Base-by-base conservation (phyloP, 2,113 vertebrate species). In the Mormoops blainvillei region DNA sequence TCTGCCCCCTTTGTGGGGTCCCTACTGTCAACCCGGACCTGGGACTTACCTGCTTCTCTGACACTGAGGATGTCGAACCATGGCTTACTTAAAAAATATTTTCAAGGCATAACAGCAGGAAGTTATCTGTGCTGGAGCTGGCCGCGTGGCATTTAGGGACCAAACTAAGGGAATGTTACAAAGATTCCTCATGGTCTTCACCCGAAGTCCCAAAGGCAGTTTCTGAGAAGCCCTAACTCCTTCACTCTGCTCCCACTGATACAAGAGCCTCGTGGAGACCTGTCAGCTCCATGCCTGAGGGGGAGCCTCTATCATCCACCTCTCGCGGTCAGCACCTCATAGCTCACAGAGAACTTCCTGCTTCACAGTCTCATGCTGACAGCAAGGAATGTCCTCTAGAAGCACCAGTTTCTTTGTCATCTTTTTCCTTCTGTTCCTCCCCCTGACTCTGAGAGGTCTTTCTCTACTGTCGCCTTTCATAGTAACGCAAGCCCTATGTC, bases 321-420 rank as follows among this genome's bases (percentile, higher is more conserved):
- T 41, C 93, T 56, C 26, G 13, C 1, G 18, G 48, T 56, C 33
- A 4, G 83, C 8, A 50, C 58, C 52, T 58, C 38, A 31, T 6
- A 18, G 52, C 28, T 85, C 41, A 50, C 16, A 48, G 74, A 58
- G 71, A 65, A 33, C 24, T 43, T 58, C 54, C 74, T 45, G 38
- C 65, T 43, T 77, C 76, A 8, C 31, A 22, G 9, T n/a, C 94
- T 95, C 94, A 78, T 26, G 56, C 0, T 52, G 97, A 91, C 77
- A 96, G 93, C 85, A n/a, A 0, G 0, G 88, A 95, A 96, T 94
- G 85, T 96, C 82, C 71, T 78, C 61, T 36, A 20, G 10, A 92
- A 91, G 70, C 86, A 54, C 1, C 36, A 15, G 15, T 48, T 80
- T 92, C 92, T 93, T 87, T 19, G 33, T 8, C 50, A 20, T n/a